phyloP scores from a whole-genome alignment of 37 sponge, comb jelly and placozoan species.

The Haliclona indistincta region DNA sequence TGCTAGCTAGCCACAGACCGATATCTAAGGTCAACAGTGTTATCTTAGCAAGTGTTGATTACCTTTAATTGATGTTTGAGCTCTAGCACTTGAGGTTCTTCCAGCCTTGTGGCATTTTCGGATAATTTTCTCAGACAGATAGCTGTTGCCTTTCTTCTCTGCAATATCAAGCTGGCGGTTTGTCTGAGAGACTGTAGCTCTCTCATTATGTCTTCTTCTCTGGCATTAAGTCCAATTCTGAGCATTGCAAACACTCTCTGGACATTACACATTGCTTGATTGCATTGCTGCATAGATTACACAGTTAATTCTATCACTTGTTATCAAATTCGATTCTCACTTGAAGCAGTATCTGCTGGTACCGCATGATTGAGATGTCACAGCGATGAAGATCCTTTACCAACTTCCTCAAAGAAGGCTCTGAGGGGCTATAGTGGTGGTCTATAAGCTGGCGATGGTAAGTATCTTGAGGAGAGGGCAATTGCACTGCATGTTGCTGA shows the following conservation, averaged over 20 bases:
- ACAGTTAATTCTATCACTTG: not conserved
- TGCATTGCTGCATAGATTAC: slow-evolving; percentile 39
- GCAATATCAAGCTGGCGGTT: slow-evolving; percentile 27
- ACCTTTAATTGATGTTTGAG: slow-evolving; percentile 62
- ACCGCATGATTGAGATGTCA: slow-evolving; percentile 56
- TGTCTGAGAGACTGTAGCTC: slow-evolving; percentile 35
- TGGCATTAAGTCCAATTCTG: slow-evolving; percentile 17
- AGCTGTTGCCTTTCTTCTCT: slow-evolving; percentile 42
- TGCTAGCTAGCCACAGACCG: no score
- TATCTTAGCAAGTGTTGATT: not conserved
- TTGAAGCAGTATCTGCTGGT: slow-evolving; percentile 47
- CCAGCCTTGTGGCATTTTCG: slow-evolving; percentile 10
- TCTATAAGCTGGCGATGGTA: no score
- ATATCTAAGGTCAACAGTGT: no score
- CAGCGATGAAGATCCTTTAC: slow-evolving; percentile 69
- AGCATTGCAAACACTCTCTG: slow-evolving; percentile 38
- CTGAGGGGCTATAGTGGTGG: not conserved
- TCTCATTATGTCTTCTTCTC: slow-evolving; percentile 36
- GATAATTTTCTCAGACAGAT: slow-evolving; percentile 16
- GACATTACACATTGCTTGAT: slow-evolving; percentile 15
- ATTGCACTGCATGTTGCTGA: no score
- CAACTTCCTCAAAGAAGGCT: slow-evolving; percentile 36
- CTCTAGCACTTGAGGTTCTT: slow-evolving; percentile 32
- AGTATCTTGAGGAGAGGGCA: no score
- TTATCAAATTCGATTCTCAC: slow-evolving; percentile 6